phyloP scores from a whole-genome alignment of 2,113 vertebrate species.

The Datnioides undecimradiatus region DNA sequence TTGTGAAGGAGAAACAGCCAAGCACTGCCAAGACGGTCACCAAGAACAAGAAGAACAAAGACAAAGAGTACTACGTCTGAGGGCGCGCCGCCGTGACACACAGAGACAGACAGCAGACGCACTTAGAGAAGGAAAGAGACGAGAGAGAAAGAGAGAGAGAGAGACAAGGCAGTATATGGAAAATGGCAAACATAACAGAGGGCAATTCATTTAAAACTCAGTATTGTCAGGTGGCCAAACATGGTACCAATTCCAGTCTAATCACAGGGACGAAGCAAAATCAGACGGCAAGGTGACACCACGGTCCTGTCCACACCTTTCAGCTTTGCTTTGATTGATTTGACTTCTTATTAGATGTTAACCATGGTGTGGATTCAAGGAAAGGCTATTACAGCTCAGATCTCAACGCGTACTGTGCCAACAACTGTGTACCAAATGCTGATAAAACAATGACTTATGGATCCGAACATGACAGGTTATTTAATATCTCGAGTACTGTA shows the following conservation, averaged over 20 bases:
- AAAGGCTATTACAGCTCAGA: conserved; percentile 35
- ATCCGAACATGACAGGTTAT: conserved; percentile 36
- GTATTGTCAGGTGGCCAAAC: conserved; percentile 61
- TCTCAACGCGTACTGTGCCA: conserved; percentile 68
- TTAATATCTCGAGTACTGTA: conserved; percentile 58
- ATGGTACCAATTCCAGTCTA: conserved; percentile 29
- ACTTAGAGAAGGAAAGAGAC: conserved; percentile 69
- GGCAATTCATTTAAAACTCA: conserved; percentile 40
- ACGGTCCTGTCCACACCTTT: conserved; percentile 5
- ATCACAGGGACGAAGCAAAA: conserved; percentile 28
- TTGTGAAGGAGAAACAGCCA: conserved; percentile 92
- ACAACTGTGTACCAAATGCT: conserved; percentile 48
- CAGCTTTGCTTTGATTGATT: conserved; percentile 28
- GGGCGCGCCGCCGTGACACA: conserved; percentile 52
- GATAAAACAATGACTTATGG: conserved; percentile 45
- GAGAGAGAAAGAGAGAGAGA: conserved; percentile 57
- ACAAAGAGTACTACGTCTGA: conserved; percentile 98
- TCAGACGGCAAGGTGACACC: neutral
- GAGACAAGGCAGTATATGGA: conserved; percentile 31
- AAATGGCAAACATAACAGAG: conserved; percentile 28
- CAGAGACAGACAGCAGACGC: conserved; percentile 57
- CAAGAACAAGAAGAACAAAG: conserved; percentile 96
- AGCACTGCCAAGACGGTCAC: conserved; percentile 88
- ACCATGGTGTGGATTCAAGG: conserved; percentile 7
- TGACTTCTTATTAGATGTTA: neutral